Evolutionary conservation across 2,797 vertebrate species (phyloP), one percentile per base, ranked within the genome.

Genomic region (Poecilia gillii): DNA sequence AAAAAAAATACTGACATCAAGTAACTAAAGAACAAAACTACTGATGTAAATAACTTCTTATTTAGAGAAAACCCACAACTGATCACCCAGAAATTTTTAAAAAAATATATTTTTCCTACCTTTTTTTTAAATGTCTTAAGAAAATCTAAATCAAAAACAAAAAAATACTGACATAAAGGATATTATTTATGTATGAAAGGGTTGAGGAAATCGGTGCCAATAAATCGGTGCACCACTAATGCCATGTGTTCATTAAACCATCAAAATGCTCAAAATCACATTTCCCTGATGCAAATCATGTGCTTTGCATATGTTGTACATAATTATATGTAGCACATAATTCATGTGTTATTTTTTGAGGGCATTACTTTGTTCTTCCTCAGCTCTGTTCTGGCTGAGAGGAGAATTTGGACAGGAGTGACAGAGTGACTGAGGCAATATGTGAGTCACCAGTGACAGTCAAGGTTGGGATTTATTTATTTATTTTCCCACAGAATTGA

Each of bases 401-500:
- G 88, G 83, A 86, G 71, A 87, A 28, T 39, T 76, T 72, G n/a
- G 78, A 53, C 31, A 68, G 86, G 73, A 87, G 75, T 79, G 87
- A 85, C 76, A 70, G 73, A 87, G 81, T 77, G 47, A 84, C 83
- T 51, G 53, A 88, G 55, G 79, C 76, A 28, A 77, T 23, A 31
- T 71, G 83, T 85, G 91, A 82, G 87, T 88, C 87, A 70, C 80
- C 25, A 68, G 68, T 76, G 66, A 86, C 82, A 85, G 73, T 79
- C 89, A 94, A 93, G 94, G 91, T 93, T 79, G 41, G 49, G 20
- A 51, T 70, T 70, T 25, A 68, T 70, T 70, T 66, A 39, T 66
- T 23, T 39, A 39, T 39, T 57, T 75, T 81, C 84, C 81, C 79
- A 79, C 83, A 59, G 73, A 84, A 82, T 25, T 51, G 59, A 87